phyloP scores from a whole-genome alignment of 64 coral and sea anemone species.

The Acropora tenuis region DNA sequence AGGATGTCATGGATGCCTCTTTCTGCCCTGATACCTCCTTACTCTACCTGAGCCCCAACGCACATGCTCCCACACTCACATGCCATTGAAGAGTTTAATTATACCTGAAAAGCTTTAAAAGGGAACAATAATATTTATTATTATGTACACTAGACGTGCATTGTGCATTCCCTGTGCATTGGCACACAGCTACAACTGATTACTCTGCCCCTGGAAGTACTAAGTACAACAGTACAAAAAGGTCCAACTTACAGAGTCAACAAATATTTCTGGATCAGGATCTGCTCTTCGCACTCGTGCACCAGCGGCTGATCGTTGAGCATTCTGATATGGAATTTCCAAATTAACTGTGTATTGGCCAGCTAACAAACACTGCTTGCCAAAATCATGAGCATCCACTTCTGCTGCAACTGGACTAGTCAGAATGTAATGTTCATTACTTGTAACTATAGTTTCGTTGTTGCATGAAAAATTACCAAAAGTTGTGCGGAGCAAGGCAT shows the following conservation, averaged over 20 bases:
- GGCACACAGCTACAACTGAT: too few relatives aligned
- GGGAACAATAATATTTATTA: too few relatives aligned
- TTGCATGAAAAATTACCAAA: constrained; percentile 74
- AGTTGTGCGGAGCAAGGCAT: constrained; percentile 30
- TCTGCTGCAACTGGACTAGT: constrained; percentile 26
- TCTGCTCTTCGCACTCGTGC: constrained; percentile 8
- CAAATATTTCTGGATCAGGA: constrained; percentile 32
- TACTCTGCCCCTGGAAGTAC: too few relatives aligned
- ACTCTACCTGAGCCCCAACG: too few relatives aligned
- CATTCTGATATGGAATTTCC: constrained; percentile 53
- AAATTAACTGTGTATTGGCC: constrained; percentile 49
- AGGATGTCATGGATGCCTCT: too few relatives aligned
- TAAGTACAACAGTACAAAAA: not conserved
- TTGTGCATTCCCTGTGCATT: too few relatives aligned
- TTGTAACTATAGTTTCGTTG: constrained; percentile 24
- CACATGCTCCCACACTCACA: too few relatives aligned
- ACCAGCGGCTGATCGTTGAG: not conserved
- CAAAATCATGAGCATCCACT: constrained; percentile 53
- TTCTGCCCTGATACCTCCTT: too few relatives aligned
- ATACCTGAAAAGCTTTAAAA: too few relatives aligned
- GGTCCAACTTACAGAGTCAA: constrained; percentile 65
- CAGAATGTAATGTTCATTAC: constrained; percentile 49
- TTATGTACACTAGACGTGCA: too few relatives aligned
- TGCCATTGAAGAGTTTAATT: too few relatives aligned
- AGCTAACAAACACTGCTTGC: constrained; percentile 57